Base-by-base conservation (phyloP, 2,113 vertebrate genomes). In the Lepidothrix coronata region DNA sequence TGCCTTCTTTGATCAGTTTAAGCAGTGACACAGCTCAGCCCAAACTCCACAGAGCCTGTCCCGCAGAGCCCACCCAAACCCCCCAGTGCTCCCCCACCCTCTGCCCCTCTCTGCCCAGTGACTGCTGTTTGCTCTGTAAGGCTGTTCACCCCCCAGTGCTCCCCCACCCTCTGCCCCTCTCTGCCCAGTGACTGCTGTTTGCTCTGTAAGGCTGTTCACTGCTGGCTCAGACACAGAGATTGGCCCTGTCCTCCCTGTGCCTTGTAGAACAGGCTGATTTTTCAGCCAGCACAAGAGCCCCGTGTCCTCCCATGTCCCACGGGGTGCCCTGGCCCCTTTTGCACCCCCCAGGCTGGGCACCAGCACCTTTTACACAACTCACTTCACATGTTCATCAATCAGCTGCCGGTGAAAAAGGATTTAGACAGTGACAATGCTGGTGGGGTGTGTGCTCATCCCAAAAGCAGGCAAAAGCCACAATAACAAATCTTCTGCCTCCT, bases 71-170 rank as follows among this genome's bases (percentile, higher is more conserved):
- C 1, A 1, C 15, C 87, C 14, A 2, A 30, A 23, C 57, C 23
- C 7, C 25, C 9, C 49, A 39, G 59, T 28, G 21, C 25, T 43
- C 20, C 28, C 55, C 33, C 33, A 33, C 12, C 55, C 33, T n/a
- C 33, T 57, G 33, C 33, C 33, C 55, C 55, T 9, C 55, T n/a
- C 12, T n/a, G 55, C 55, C 55, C 55, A 12, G 33, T 7, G 33
- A 4, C 75, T 14, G 39, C 30, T 3, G 1, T 7, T 20, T 30
- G 74, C 37, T 44, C 78, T 27, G 2, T 0, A 4, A 0, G 18
- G 33, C 25, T 51, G 49, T 25, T 51, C 49, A 24, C 78, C n/a
- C n/a, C n/a, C n/a, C n/a, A n/a, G n/a, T n/a, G n/a, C n/a, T n/a
- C 20, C 28, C 55, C 31, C 55, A 31, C 12, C 55, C 31, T 33